These are phyloP conservation scores for Orchestes rusci DNA, from an alignment of 2,888 invertebrate genomes.

Conservation along the genomic window DNA sequence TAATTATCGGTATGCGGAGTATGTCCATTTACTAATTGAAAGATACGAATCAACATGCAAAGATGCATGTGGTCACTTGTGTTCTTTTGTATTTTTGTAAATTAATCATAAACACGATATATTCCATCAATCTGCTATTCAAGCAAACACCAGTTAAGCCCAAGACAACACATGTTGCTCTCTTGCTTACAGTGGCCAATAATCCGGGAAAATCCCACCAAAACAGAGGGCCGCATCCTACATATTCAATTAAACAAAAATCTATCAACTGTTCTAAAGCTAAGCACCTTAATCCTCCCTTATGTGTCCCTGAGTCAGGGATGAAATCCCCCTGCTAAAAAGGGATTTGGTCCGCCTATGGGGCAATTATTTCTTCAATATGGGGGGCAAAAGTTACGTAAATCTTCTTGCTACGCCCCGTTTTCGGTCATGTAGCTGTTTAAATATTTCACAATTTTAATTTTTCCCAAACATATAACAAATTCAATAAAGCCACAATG, in stretches of 20 bases:
- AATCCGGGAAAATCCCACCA: constrained; percentile 22
- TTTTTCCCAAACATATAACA: too few relatives aligned
- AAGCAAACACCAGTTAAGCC: background rate
- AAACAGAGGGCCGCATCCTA: constrained; percentile 36
- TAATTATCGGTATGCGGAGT: constrained; percentile 15
- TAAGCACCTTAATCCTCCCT: constrained; percentile 43
- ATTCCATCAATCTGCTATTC: too few relatives aligned
- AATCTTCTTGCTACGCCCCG: too few relatives aligned
- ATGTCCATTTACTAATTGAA: constrained; percentile 18
- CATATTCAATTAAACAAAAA: constrained; percentile 70
- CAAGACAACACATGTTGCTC: constrained; percentile 23
- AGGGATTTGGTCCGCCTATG: constrained; percentile 22
- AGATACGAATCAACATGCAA: constrained; percentile 18
- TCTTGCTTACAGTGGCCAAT: constrained; percentile 17
- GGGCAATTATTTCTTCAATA: constrained; percentile 21
- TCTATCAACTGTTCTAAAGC: constrained; percentile 50
- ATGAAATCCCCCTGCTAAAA: constrained; percentile 17
- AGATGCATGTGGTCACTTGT: constrained; percentile 18
- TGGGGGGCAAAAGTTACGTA: too few relatives aligned
- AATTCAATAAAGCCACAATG: too few relatives aligned
- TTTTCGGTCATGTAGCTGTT: too few relatives aligned
- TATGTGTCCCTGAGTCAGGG: constrained; percentile 15
- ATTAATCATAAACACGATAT: too few relatives aligned
- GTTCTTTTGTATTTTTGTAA: constrained; percentile 7
- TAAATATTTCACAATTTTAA: too few relatives aligned